Percentiles rank a stretch among this genome's conserved stretches.
phyloP scores from a whole-genome alignment of 2,888 invertebrate genomes.

The Ectemnius lituratus region DNA sequence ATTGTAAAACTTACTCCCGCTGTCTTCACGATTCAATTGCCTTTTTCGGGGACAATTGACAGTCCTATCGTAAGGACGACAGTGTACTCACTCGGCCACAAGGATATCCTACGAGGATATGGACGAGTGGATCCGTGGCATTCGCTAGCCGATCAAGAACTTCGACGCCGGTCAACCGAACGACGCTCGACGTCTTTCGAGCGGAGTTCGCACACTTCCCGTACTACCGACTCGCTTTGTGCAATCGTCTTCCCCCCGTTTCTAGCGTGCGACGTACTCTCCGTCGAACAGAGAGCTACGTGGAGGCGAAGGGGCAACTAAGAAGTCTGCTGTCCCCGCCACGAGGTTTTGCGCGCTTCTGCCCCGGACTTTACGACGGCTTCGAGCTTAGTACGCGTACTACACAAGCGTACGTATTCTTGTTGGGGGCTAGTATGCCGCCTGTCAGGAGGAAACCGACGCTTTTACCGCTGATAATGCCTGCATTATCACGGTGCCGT shows the following conservation, averaged over 20 bases:
- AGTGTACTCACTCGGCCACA: conserved; percentile 63
- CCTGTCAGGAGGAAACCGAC: conserved; percentile 38
- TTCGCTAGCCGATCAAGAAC: conserved; percentile 2
- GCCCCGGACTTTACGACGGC: too few relatives aligned
- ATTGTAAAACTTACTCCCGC: too few relatives aligned
- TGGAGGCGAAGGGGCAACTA: too few relatives aligned
- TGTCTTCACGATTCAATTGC: background rate
- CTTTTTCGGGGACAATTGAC: background rate
- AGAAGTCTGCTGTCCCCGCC: too few relatives aligned
- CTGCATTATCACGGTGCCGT: conserved; percentile 20
- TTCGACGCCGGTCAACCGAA: background rate
- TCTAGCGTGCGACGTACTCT: too few relatives aligned
- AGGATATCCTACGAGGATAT: conserved; percentile 39
- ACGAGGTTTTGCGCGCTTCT: conserved; percentile 9
- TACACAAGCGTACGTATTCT: too few relatives aligned
- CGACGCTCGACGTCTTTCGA: conserved; percentile 25
- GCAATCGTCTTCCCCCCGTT: conserved; percentile 36
- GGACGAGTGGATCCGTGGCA: background rate
- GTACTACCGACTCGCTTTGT: background rate
- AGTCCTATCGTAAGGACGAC: background rate
- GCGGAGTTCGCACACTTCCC: conserved; percentile 4
- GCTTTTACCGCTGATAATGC: conserved; percentile 48
- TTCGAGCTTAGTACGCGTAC: too few relatives aligned
- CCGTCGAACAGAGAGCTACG: too few relatives aligned
- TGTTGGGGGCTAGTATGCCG: too few relatives aligned